Percentiles rank a stretch among this genome's conserved stretches.
Evolutionary conservation across 1,140 invertebrate species (phyloP).

Genomic region (Venturia canescens): DNA sequence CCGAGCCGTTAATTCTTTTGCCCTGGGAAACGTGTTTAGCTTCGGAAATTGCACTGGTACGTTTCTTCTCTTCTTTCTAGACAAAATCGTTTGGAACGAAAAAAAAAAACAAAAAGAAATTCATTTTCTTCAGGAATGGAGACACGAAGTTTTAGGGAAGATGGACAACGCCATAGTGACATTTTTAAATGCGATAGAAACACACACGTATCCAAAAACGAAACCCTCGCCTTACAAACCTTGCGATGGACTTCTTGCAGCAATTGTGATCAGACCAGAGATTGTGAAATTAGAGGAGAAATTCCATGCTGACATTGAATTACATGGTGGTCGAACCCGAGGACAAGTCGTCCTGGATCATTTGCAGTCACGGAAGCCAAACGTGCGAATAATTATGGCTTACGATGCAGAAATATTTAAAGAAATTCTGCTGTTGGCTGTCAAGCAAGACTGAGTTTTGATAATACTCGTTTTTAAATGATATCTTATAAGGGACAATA

Average conservation of each 20-base stretch:
- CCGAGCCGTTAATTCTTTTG: slow-evolving; percentile 79
- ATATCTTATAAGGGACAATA: too few relatives aligned
- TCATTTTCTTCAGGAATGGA: slow-evolving; percentile 77
- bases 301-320: slow-evolving; percentile 78
- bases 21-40: slow-evolving; percentile 82
- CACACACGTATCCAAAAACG: slow-evolving; percentile 66
- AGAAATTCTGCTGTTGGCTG: slow-evolving; percentile 69
- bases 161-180: slow-evolving; percentile 72
- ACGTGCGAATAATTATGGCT: slow-evolving; percentile 77
- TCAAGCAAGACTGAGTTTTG: slow-evolving; percentile 48
- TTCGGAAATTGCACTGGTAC: slow-evolving; percentile 76
- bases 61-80: slow-evolving; percentile 51
- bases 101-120: slow-evolving; percentile 28
- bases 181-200: slow-evolving; percentile 79
- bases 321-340: slow-evolving; percentile 77
- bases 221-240: slow-evolving; percentile 72
- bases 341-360: slow-evolving; percentile 81
- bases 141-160: slow-evolving; percentile 74
- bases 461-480: too few relatives aligned
- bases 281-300: slow-evolving; percentile 59
- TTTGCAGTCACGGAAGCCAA: slow-evolving; percentile 73
- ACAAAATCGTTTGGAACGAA: slow-evolving; percentile 12
- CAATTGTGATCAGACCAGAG: slow-evolving; percentile 75
- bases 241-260: slow-evolving; percentile 79
- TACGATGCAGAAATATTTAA: slow-evolving; percentile 77